Evolutionary conservation across 2,113 vertebrate genomes (phyloP), one percentile per base, ranked within the genome.

Genomic region (Chaenocephalus aceratus): DNA sequence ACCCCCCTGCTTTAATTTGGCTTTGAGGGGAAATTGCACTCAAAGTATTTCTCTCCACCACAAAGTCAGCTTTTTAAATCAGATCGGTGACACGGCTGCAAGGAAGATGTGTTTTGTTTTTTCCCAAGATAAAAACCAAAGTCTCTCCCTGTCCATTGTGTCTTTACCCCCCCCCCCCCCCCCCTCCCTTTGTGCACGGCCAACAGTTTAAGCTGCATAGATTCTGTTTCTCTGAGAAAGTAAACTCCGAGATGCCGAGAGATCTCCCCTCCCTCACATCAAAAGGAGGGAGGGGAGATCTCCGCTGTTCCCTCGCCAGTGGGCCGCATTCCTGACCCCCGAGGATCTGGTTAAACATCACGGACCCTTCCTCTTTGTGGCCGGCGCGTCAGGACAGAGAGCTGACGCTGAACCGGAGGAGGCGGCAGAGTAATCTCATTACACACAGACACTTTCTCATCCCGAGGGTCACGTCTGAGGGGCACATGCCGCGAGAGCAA

Each of bases 201-300:
- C 83, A 91, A 92, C 91, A 94, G 90, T 95, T 94, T 96, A 95
- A 96, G 94, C 94, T 91, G 94, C 92, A 93, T 87, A 94, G 95
- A 95, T 94, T 95, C 91, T 91, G 94, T 95, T 95, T 94, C 92
- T 95, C 95, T 96, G 95, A 96, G 96, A 96, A 96, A 96, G 95
- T 96, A 96, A 96, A 96, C 95, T 96, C 36, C 6, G 36, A 5
- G 36, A 44, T 83, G 83, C 92, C 85, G 78, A 36, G 89, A 91
- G 90, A 92, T 91, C 89, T 89, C 86, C 70, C 53, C 76, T 58
- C 57, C 83, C 86, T 62, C 76, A 90, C 93, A 90, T 94, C 93
- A 93, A 92, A 92, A 89, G 88, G 82, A 89, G 83, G 94, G 91
- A 93, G 86, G 90, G 76, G 82, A 88, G 86, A 92, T 94, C 85